Base-by-base conservation (phyloP, 2,888 invertebrate genomes). In the Nineta flava region DNA sequence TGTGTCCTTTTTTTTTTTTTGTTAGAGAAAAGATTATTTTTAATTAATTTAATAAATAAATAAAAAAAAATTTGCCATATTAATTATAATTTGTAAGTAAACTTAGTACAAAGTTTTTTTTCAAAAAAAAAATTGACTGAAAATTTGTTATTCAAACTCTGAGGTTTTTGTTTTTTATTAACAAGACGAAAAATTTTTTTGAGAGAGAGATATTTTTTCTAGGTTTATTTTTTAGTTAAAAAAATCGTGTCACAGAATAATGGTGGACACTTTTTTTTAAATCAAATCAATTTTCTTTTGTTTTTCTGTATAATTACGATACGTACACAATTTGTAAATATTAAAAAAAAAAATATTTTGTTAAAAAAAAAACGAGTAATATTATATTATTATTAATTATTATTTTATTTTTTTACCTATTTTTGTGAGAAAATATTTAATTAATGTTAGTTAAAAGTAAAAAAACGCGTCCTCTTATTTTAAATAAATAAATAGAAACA, bases 351-450 rank as follows among this genome's bases (percentile, higher is more conserved):
- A 66, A 60, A 67, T 68, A 68, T 63, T 68, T 68, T 67, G 67
- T 51, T 53, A 53, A 52, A 52, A 49, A 65, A 26, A 26, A 67
- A 67, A 64, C 65, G 66, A 65, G 66, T 66, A 65, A 65, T 63
- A 65, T 62, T 64, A 62, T 64, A 63, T 64, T 63, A 63, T 62
- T 62, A 60, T 52, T 49, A 50, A 65, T 67, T 65, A 67, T 67
- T 67, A 67, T 68, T 67, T 68, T 68, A 68, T 68, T 68, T 68
- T 68, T 68, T 67, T 67, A 68, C 67, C 65, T 68, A 67, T 68
- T 67, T 68, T 68, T 67, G 66, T 66, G 67, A 61, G 67, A 66
- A 47, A 48, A 68, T 67, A 66, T 68, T 67, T 67, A 66, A 66
- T 59, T 65, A 26, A 49, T 49, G 38, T 38, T 49, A 35, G 40